Percentiles rank a stretch among this genome's conserved stretches.
These are phyloP conservation scores for Lamproptera curius DNA, from an alignment of 2,888 invertebrate genomes.

Conservation along the genomic window DNA sequence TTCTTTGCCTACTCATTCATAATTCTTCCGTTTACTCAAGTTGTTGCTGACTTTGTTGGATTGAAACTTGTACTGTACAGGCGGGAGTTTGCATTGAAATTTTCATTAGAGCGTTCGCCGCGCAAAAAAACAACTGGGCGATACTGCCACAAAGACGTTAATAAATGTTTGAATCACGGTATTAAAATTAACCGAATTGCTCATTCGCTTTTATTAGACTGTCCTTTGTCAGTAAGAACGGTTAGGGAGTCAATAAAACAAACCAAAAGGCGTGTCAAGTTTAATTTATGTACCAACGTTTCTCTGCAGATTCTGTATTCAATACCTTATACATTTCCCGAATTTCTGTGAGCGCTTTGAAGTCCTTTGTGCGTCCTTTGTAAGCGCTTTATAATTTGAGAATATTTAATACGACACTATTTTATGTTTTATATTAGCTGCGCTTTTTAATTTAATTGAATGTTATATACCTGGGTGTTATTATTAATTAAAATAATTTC, in stretches of 20 bases:
- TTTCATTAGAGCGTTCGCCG: slow-evolving; percentile 5
- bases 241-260: slow-evolving; percentile 28
- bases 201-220: slow-evolving; percentile 36
- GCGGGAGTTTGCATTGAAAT: slow-evolving; percentile 17
- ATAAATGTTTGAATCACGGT: slow-evolving; percentile 30
- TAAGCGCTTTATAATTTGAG: slow-evolving; percentile 3
- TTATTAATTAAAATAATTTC: too few relatives aligned
- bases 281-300: slow-evolving; percentile 29
- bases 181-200: slow-evolving; percentile 35
- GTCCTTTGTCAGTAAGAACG: slow-evolving; percentile 34
- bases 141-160: slow-evolving; percentile 24
- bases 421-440: too few relatives aligned
- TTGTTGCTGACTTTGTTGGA: slow-evolving; percentile 20
- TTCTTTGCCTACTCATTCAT: slow-evolving; percentile 21
- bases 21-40: slow-evolving; percentile 21
- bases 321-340: slow-evolving; percentile 20
- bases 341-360: slow-evolving; percentile 13
- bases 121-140: slow-evolving; percentile 12
- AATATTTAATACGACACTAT: slow-evolving; percentile 8
- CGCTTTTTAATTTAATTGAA: too few relatives aligned
- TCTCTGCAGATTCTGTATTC: slow-evolving; percentile 18
- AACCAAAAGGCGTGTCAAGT: slow-evolving; percentile 29
- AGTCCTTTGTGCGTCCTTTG: slow-evolving; percentile 6
- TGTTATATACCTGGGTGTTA: too few relatives aligned
- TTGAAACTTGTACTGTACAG: slow-evolving; percentile 15